Percentiles rank a stretch among this genome's conserved stretches.
Evolutionary conservation across 2,888 invertebrate genomes (phyloP).

Genomic region (Fragum whitleyi): DNA sequence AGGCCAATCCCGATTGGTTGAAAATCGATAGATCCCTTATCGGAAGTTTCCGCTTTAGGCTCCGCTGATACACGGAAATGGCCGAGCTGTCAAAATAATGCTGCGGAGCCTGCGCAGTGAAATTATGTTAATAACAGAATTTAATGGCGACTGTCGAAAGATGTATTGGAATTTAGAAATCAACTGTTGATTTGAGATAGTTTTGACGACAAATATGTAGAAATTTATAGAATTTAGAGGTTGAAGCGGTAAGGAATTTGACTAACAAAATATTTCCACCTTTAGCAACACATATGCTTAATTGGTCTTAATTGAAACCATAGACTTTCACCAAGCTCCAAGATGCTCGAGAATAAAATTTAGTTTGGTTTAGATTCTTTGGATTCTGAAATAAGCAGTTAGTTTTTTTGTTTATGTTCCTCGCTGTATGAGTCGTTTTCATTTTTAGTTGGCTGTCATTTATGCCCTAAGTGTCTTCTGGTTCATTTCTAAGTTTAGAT

Average conservation of each 20-base stretch:
- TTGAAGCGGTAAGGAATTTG: conserved; percentile 2
- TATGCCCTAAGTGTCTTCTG: too few species aligned
- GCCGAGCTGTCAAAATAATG: conserved; percentile 14
- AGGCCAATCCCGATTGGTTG: conserved; percentile 20
- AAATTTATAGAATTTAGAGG: not conserved
- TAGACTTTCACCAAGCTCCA: not conserved
- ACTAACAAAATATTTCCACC: not conserved
- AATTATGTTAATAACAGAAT: conserved; percentile 44
- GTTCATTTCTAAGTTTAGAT: too few species aligned
- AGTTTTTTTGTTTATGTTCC: too few species aligned
- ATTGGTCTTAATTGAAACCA: not conserved
- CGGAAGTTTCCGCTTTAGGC: not conserved
- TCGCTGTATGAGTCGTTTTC: too few species aligned
- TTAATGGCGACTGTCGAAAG: conserved; percentile 33
- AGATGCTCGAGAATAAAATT: too few species aligned
- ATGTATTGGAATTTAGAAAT: conserved; percentile 40
- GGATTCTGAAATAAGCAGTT: too few species aligned
- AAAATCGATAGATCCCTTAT: conserved; percentile 17
- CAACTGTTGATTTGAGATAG: conserved; percentile 41
- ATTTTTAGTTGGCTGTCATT: too few species aligned
- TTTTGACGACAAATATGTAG: conserved; percentile 22
- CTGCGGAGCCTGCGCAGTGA: conserved; percentile 53
- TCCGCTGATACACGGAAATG: not conserved
- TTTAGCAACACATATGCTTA: not conserved
- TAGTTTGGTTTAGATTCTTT: too few species aligned